Percentiles rank a stretch among this genome's conserved stretches.
Conservation (phyloP, 1,140 invertebrate genomes). For the Drosophila lowei region DNA sequence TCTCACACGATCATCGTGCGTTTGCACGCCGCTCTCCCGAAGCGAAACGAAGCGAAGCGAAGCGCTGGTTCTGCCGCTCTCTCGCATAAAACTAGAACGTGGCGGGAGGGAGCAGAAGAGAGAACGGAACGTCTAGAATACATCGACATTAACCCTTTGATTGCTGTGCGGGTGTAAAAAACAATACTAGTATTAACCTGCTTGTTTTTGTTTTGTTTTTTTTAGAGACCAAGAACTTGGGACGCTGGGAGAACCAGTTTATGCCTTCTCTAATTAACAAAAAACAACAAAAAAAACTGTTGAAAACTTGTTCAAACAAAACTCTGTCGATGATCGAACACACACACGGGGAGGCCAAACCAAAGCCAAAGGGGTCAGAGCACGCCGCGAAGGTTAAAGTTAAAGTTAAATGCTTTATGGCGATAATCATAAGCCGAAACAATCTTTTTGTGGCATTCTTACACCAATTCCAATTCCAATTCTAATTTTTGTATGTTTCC, state of each 20-base stretch:
- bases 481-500: conserved; percentile 4
- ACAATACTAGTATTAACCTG: not conserved
- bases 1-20: not conserved
- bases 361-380: conserved; percentile 63
- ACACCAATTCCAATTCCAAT: conserved; percentile 22
- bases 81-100: conserved; percentile 64
- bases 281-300: conserved; percentile 23
- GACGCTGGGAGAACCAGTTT: conserved; percentile 54
- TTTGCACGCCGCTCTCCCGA: not conserved
- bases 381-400: conserved; percentile 64
- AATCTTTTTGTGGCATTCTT: conserved; percentile 1
- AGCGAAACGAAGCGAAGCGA: too few relatives aligned
- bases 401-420: conserved; percentile 16
- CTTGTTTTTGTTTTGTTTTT: not conserved
- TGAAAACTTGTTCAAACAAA: conserved; percentile 71
- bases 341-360: conserved; percentile 29
- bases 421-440: not conserved
- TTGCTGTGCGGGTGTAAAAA: conserved; percentile 55
- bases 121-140: too few relatives aligned
- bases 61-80: too few relatives aligned
- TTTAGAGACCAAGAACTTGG: conserved; percentile 13
- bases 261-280: conserved; percentile 66
- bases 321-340: conserved; percentile 40
- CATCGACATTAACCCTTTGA: too few relatives aligned
- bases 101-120: not conserved